Base-by-base conservation (phyloP, 2,888 invertebrate genomes). In the Griposia aprilina region DNA sequence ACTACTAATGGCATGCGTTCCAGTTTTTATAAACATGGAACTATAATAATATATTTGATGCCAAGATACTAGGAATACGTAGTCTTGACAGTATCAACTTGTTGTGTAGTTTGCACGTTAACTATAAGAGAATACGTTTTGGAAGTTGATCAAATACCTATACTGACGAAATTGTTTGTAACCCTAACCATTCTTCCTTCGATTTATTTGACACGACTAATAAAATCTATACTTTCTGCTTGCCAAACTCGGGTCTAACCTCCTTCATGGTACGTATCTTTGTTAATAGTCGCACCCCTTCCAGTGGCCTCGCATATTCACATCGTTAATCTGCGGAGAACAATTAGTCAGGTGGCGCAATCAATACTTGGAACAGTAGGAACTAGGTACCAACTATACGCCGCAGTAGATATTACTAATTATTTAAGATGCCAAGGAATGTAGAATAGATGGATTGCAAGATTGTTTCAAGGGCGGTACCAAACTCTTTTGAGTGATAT, bases 311-410 rank as follows among this genome's bases (percentile, higher is more conserved):
- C 41, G 55, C 80, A 63, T 62, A 69, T 26, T 66, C 65, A 55
- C 83, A 63, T 74, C 87, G 87, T 69, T 76, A 84, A 76, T 80
- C 74, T 79, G 59, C 63, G 66, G 84, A 74, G 50, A 73, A 83
- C 87, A 57, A 83, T 84, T 86, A 83, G 73, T 86, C 63, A 67
- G 84, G 62, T 20, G 59, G 36, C 20, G 59, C 73, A 74, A 83
- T 86, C 86, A 78, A 86, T 83, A 83, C 63, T n/a, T 7, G 8
- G 20, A 45, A 20, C 72, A 7, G 36, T 26, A 23, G 8, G 23
- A 41, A 50, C 55, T 36, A 36, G 30, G 30, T 36, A 20, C 15
- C 45, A 23, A 36, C 48, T 62, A 15, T 15, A 26, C 10, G n/a
- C 26, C 11, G 41, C 36, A 20, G 15, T 13, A 30, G n/a, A 11